phyloP scores from a whole-genome alignment of 2,113 vertebrate genomes.

The Petrocephalus zakoni region DNA sequence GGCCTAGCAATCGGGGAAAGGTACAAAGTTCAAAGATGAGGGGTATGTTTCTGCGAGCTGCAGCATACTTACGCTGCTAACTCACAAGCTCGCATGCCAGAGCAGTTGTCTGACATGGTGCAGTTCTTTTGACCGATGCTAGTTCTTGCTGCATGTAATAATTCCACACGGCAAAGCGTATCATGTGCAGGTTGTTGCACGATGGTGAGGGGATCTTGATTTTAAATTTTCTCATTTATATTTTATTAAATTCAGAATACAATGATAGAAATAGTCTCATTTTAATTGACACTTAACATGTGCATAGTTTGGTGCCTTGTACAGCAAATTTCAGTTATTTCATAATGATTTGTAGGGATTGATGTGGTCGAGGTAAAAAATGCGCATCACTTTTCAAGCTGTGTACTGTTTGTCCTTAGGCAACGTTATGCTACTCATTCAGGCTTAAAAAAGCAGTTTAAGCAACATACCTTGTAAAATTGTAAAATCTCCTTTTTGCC shows the following conservation, averaged over 20 bases:
- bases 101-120: not conserved
- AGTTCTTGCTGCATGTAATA: not conserved
- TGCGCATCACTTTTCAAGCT: slow-evolving; percentile 1
- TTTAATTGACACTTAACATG: not conserved
- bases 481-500: slow-evolving; percentile 25
- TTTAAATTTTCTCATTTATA: not conserved
- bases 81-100: not conserved
- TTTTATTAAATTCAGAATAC: not conserved
- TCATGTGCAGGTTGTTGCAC: not conserved
- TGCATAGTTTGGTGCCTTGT: not conserved
- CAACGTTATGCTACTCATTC: slow-evolving; percentile 20
- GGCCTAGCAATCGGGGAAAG: not conserved
- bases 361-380: not conserved
- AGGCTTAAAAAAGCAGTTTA: slow-evolving; percentile 28
- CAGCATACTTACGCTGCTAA: not conserved
- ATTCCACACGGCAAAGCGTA: not conserved
- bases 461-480: slow-evolving; percentile 28
- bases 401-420: slow-evolving; percentile 2
- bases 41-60: not conserved
- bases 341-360: not conserved
- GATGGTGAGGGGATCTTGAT: not conserved
- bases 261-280: not conserved
- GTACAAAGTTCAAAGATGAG: not conserved
- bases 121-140: not conserved
- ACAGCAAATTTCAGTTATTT: not conserved